These are phyloP conservation scores for Raphicerus campestris DNA, from an alignment of 2,113 vertebrate genomes.

Conservation along the genomic window DNA sequence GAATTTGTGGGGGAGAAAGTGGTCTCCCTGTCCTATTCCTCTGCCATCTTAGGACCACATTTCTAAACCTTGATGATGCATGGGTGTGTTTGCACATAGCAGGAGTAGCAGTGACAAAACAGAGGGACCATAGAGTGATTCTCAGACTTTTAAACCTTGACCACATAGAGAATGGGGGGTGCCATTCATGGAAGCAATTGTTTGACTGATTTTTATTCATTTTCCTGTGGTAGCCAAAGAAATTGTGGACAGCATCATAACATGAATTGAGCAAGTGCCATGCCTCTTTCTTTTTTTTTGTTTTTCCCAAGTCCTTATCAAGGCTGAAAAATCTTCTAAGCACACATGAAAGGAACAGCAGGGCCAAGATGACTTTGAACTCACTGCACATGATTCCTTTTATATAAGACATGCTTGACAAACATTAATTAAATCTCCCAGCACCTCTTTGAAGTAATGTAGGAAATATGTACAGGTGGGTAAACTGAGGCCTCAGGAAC, in stretches of 20 bases:
- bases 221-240: constrained; percentile 8
- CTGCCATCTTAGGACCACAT: not conserved
- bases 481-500: constrained; percentile 78
- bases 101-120: not conserved
- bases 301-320: constrained; percentile 69
- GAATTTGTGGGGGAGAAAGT: no score
- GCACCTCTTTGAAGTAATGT: constrained; percentile 70
- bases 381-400: constrained; percentile 67
- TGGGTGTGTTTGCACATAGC: not conserved
- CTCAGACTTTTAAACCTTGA: not conserved
- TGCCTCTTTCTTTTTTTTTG: not conserved
- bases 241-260: not conserved
- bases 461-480: constrained; percentile 73
- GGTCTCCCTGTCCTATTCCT: no score
- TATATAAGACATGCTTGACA: constrained; percentile 69
- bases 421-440: constrained; percentile 72
- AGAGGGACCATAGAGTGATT: not conserved
- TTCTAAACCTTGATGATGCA: not conserved
- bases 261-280: constrained; percentile 36
- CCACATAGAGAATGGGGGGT: not conserved
- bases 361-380: constrained; percentile 76
- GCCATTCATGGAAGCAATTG: not conserved
- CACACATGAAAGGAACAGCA: constrained; percentile 74
- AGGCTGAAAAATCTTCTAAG: constrained; percentile 74
- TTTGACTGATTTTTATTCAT: not conserved